These are phyloP conservation scores for Zaprionus vittiger DNA, from an alignment of 1,140 invertebrate genomes.

Conservation along the genomic window DNA sequence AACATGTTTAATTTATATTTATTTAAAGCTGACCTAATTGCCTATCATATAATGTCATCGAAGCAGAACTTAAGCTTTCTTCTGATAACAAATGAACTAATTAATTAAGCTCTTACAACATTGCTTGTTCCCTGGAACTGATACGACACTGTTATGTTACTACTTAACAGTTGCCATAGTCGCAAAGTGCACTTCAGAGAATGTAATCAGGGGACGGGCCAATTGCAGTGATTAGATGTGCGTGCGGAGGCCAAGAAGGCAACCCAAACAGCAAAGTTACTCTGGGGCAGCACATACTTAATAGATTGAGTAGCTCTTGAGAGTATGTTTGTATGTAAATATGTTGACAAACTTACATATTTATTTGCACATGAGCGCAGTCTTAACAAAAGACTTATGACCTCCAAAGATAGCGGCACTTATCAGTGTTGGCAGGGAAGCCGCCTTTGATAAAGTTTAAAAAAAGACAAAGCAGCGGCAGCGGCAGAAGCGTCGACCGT, in stretches of 20 bases:
- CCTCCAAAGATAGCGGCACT: constrained; percentile 56
- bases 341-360: constrained; percentile 13
- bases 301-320: constrained; percentile 13
- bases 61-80: background rate
- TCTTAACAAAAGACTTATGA: constrained; percentile 52
- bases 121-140: background rate
- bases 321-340: constrained; percentile 13
- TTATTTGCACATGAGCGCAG: constrained; percentile 7
- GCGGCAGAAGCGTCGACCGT: constrained; percentile 18
- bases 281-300: background rate
- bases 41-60: too few relatives aligned
- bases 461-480: constrained; percentile 18
- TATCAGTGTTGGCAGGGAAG: constrained; percentile 44
- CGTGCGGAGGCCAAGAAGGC: constrained; percentile 1
- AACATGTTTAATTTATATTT: too few relatives aligned
- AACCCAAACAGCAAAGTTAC: background rate
- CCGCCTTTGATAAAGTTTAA: constrained; percentile 48
- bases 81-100: background rate
- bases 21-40: too few relatives aligned
- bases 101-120: background rate
- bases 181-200: constrained; percentile 15
- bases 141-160: background rate
- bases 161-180: constrained; percentile 10
- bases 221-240: constrained; percentile 17
- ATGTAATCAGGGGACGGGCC: background rate